phyloP scores from a whole-genome alignment of 2,888 invertebrate species.

The Spodoptera littoralis region DNA sequence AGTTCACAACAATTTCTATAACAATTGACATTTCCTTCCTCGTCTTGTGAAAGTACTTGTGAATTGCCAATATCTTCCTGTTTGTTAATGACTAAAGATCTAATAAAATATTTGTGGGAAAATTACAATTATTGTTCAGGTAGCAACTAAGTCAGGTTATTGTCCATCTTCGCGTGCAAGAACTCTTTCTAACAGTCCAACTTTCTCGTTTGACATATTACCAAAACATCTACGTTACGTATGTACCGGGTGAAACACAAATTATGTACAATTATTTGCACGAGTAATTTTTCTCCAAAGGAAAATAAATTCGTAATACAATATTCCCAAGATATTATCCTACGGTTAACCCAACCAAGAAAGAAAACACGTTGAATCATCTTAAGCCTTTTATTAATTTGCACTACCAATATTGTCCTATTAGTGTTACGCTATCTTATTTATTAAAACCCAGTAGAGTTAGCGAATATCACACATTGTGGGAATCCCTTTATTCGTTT shows the following conservation, averaged over 20 bases:
- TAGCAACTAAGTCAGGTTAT: conserved; percentile 13
- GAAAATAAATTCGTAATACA: background rate
- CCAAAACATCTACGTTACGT: conserved; percentile 5
- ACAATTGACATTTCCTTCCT: conserved; percentile 2
- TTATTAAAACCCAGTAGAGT: conserved; percentile 2
- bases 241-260: conserved; percentile 3
- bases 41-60: too few species aligned
- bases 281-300: background rate
- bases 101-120: too few species aligned
- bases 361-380: conserved; percentile 26
- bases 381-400: conserved; percentile 42
- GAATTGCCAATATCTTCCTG: too few species aligned
- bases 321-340: background rate
- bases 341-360: conserved; percentile 8
- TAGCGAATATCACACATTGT: background rate
- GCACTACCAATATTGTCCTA: conserved; percentile 38
- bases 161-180: conserved; percentile 29
- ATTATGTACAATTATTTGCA: background rate
- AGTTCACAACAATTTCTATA: conserved; percentile 11
- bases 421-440: background rate
- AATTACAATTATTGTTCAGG: too few species aligned
- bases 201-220: conserved; percentile 30
- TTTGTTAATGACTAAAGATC: too few species aligned
- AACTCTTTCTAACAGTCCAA: conserved; percentile 8
- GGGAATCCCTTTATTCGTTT: conserved; percentile 3